phyloP scores from a whole-genome alignment of 1,140 invertebrate species.

The Philotrypesis tridentata region DNA sequence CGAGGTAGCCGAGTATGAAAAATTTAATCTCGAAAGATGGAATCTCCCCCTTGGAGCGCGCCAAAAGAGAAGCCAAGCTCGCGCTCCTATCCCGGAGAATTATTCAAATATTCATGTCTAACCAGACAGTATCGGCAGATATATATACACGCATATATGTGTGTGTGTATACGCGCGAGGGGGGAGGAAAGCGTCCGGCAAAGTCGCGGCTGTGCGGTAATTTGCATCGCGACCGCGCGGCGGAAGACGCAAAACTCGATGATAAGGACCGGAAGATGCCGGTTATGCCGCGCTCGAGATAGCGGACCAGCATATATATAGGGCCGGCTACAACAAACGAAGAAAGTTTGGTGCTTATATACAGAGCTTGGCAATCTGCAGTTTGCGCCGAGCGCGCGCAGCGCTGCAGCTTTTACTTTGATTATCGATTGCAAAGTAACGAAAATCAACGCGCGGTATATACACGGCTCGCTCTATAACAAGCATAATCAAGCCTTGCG shows the following conservation, averaged over 20 bases:
- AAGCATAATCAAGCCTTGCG: no score
- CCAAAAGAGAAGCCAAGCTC: neutral
- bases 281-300: neutral
- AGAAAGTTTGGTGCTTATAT: neutral
- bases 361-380: neutral
- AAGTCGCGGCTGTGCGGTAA: neutral
- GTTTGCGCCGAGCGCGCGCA: neutral
- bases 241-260: neutral
- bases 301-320: neutral
- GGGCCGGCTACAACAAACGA: neutral
- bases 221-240: neutral
- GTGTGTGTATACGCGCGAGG: neutral
- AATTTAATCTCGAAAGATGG: conserved; percentile 13
- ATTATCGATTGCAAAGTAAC: no score
- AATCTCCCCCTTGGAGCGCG: neutral
- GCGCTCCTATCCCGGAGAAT: neutral
- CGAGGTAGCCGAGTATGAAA: neutral
- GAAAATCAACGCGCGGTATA: no score
- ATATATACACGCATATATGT: neutral
- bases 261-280: neutral
- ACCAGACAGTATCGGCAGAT: neutral
- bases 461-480: no score
- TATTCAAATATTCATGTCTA: conserved; percentile 21
- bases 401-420: no score
- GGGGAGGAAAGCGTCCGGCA: neutral